phyloP scores from a whole-genome alignment of 2,113 vertebrate genomes.

The Sylvietta virens region DNA sequence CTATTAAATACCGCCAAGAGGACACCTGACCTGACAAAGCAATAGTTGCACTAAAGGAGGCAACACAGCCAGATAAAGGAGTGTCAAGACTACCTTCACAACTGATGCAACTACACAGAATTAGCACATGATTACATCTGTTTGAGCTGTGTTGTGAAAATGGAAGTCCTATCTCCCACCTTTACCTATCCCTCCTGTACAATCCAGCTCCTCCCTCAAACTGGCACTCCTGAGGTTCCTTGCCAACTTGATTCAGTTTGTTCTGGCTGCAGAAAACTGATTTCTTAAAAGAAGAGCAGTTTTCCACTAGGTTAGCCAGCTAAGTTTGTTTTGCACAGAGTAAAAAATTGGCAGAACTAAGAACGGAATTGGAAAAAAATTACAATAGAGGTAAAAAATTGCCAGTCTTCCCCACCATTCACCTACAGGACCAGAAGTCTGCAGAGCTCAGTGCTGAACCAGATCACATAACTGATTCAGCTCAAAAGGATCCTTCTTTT shows the following conservation, averaged over 20 bases:
- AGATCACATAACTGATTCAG: not conserved
- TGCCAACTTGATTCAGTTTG: not conserved
- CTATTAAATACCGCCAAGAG: not conserved
- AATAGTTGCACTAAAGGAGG: not conserved
- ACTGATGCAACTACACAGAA: not conserved
- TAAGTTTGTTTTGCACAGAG: not conserved
- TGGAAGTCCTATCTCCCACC: not conserved
- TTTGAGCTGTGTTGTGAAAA: not conserved
- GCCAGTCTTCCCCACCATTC: not conserved
- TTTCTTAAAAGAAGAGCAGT: not conserved
- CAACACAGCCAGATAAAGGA: not conserved
- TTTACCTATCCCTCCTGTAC: not conserved
- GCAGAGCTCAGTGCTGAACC: not conserved
- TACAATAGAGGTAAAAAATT: not conserved
- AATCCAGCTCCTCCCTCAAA: not conserved
- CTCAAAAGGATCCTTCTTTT: not conserved
- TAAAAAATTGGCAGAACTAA: not conserved
- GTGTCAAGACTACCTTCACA: not conserved
- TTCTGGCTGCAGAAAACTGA: not conserved
- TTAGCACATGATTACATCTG: not conserved
- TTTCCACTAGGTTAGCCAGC: not conserved
- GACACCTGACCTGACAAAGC: not conserved
- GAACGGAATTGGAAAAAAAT: not conserved
- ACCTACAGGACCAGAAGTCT: not conserved
- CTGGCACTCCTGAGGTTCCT: not conserved